Evolutionary conservation across 2,113 vertebrate genomes (phyloP).

Genomic region (Sigmodon hispidus): DNA sequence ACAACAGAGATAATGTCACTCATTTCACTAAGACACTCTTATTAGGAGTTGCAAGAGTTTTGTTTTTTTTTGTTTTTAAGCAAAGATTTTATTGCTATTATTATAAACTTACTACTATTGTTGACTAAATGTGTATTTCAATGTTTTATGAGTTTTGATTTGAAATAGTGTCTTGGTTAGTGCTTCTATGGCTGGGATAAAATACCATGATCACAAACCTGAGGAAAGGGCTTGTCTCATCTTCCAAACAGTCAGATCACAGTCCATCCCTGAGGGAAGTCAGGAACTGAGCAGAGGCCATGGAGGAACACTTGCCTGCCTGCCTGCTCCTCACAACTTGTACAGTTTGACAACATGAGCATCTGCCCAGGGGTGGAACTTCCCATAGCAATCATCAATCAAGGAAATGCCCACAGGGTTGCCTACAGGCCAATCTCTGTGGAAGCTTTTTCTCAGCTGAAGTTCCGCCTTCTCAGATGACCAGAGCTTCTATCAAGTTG

Average conservation of each 20-base stretch:
- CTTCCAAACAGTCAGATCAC: neutral
- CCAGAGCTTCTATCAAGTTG: neutral
- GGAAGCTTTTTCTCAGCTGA: neutral
- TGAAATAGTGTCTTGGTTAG: neutral
- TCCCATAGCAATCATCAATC: neutral
- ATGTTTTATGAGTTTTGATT: neutral
- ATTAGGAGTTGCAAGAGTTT: neutral
- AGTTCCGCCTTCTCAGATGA: neutral
- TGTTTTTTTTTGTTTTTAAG: neutral
- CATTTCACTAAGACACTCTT: constrained; percentile 27
- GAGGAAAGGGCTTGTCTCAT: neutral
- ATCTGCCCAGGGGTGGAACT: neutral
- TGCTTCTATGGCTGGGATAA: neutral
- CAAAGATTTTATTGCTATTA: constrained; percentile 11
- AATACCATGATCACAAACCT: neutral
- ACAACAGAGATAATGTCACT: neutral
- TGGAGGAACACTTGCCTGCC: neutral
- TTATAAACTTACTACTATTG: neutral
- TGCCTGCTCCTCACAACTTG: neutral
- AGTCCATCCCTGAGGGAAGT: too few relatives aligned
- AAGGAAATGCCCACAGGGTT: neutral
- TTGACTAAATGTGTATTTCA: neutral
- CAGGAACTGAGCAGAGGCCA: neutral
- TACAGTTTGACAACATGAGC: neutral
- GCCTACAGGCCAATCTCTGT: neutral